Evolutionary conservation across 2,888 invertebrate species (phyloP).

Genomic region (Drosophila helvetica): DNA sequence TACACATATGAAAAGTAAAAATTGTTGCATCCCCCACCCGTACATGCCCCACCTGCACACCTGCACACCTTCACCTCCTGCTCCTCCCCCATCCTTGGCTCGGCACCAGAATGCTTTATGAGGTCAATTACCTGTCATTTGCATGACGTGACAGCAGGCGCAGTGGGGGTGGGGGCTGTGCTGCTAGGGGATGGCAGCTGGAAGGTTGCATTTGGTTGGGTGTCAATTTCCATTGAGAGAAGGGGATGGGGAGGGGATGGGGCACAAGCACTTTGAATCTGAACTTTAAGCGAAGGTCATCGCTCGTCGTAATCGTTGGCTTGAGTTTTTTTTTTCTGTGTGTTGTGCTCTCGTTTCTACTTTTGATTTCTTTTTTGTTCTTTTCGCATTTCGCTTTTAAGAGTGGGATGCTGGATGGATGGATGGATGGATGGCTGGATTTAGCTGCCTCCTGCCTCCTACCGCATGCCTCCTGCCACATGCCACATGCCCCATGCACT

Average conservation of each 20-base stretch:
- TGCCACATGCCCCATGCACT: constrained; percentile 26
- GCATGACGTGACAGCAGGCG: constrained; percentile 63
- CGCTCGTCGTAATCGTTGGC: constrained; percentile 56
- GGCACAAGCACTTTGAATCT: constrained; percentile 55
- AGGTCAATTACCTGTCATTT: constrained; percentile 79
- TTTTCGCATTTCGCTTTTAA: constrained; percentile 17
- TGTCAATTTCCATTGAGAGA: constrained; percentile 62
- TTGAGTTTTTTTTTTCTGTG: constrained; percentile 15
- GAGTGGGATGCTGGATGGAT: background rate
- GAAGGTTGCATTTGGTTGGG: constrained; percentile 48
- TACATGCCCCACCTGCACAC: background rate
- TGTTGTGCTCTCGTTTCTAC: constrained; percentile 42
- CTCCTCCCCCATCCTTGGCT: background rate
- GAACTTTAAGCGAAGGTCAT: constrained; percentile 75
- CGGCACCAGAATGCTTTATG: constrained; percentile 57
- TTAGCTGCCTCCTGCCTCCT: constrained; percentile 18
- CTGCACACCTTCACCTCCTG: constrained; percentile 3
- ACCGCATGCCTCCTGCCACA: constrained; percentile 18
- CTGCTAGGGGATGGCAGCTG: constrained; percentile 3
- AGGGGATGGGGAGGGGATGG: background rate
- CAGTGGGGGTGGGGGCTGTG: constrained; percentile 15
- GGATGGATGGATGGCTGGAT: background rate
- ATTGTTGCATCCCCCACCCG: constrained; percentile 66
- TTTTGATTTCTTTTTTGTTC: constrained; percentile 42
- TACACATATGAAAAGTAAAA: constrained; percentile 72